Evolutionary conservation across 30 jellyfish, hydroid and myxozoan species (phyloP), one percentile per base, ranked within the genome.

Genomic region (Pelagia noctiluca): DNA sequence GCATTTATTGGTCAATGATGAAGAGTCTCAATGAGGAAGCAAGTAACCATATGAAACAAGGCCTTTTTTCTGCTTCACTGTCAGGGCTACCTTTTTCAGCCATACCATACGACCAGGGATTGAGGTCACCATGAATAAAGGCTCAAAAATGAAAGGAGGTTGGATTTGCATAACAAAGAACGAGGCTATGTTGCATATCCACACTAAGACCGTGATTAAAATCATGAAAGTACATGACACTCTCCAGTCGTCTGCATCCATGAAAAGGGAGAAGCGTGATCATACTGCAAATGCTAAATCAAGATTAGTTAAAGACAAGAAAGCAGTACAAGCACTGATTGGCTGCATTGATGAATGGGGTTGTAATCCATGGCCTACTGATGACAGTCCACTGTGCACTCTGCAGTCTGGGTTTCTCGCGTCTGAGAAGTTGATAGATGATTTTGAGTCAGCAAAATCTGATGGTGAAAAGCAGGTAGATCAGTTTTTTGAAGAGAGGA

Each of bases 91-190:
- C 68, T 19, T 64, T 18, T 1, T 53, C n/a, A 7, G 18, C 31
- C 50, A 12, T 64, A 1, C 78, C 78, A 64, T 10, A 12, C n/a
- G 78, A 64, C 25, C 78, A 23, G 50, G 54, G 35, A 64, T 64
- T 23, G 78, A 64, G 52, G 25, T 64, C 21, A 64, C 78, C 26
- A 64, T 64, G 78, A 64, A 64, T 28, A 64, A 64, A 28, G 78
- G 78, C 8, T 28, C 54, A 21, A 64, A 64, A 64, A 64, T 64
- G 54, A 64, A 64, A 64, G 78, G 53, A 7, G 78, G 78, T 53
- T 64, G 78, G 78, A 64, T 23, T 2, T 21, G 78, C 18, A 64
- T 64, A 3, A 3, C 26, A 19, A 8, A 52, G 26, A 52, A 52
- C 21, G 68, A 52, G 26, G 26, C 16, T 8, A 52, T 52, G 68